Base-by-base conservation (phyloP, 2,113 vertebrate species). In the Octodon degus region DNA sequence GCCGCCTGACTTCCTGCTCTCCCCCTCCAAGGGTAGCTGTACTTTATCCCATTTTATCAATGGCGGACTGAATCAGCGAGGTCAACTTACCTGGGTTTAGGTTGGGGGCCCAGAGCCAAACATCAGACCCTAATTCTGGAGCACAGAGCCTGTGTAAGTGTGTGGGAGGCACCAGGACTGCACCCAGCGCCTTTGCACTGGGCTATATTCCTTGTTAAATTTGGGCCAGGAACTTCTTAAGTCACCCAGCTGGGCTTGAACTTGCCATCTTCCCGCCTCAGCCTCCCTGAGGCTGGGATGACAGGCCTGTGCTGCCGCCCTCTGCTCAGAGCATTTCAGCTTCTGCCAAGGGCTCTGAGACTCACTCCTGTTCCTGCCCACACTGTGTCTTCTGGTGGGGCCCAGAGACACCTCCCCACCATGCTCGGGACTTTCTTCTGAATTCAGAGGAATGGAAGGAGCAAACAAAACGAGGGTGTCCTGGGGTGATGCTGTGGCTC, bases 381-480 rank as follows among this genome's bases (percentile, higher is more conserved):
- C 79, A 30, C 32, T n/a, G 53, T 58, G 27, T 8, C 76, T 37
- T 76, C 74, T 7, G 5, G 19, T 43, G 40, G 74, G 37, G 74
- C 40, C 1, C 4, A 13, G 92, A 63, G 92, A 63, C 79, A 68
- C 53, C 7, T 63, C 34, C 58, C 63, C 2, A n/a, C 50, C 53
- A 30, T 79, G 25, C 25, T 34, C 11, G 0, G 14, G 32, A 20
- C 14, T 86, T 37, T 70, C 80, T 89, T 93, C 81, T 68, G n/a
- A 82, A 86, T 91, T 94, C 87, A 74, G 87, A 94, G 82, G 60
- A 91, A 37, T 77, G 84, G 74, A 74, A 37, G 40, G 40, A 30
- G 70, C 27, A 62, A 60, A 55, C 62, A 12, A 43, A 40, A 11
- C 13, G 12, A 25, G 24, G 5, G 25, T 11, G 20, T 37, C 70